Percentiles rank a stretch among this genome's conserved stretches.
Conservation (phyloP, 2,888 invertebrate genomes). For the Aleiodes alternator region DNA sequence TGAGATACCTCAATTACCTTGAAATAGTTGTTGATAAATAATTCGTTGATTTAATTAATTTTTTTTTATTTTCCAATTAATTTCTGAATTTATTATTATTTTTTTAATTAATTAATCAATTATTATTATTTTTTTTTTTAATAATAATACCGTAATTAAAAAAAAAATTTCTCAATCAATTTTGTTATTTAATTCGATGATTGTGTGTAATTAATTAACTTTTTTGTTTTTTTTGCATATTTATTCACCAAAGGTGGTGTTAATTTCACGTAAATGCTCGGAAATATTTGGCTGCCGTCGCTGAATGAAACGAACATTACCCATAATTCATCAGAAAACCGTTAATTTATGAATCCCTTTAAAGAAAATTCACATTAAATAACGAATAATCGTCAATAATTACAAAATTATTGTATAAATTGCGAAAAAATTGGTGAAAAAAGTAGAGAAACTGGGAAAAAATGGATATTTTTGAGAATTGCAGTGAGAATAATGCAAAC, state of each 20-base stretch:
- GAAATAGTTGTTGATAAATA: no score
- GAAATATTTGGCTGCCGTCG: slow-evolving; percentile 3
- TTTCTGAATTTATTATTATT: neutral
- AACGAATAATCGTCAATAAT: neutral
- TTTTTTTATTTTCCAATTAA: neutral
- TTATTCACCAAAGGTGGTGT: slow-evolving; percentile 14
- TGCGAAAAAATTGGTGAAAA: neutral
- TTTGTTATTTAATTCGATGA: neutral
- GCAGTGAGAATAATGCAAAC: slow-evolving; percentile 1
- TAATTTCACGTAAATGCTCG: slow-evolving; percentile 16
- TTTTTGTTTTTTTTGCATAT: neutral
- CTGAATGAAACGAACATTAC: neutral
- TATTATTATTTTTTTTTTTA: neutral
- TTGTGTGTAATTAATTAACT: neutral
- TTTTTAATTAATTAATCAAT: neutral
- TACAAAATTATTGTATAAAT: neutral
- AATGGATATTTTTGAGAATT: neutral
- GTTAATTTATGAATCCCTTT: neutral
- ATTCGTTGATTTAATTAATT: neutral
- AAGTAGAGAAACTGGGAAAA: neutral
- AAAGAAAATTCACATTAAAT: neutral
- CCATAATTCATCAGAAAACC: neutral
- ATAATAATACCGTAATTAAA: no score
- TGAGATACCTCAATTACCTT: slow-evolving; percentile 4
- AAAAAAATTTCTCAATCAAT: neutral